Percentiles rank a stretch among this genome's conserved stretches.
Conservation (phyloP, 2,888 invertebrate genomes). For the Periphyllus acericola region DNA sequence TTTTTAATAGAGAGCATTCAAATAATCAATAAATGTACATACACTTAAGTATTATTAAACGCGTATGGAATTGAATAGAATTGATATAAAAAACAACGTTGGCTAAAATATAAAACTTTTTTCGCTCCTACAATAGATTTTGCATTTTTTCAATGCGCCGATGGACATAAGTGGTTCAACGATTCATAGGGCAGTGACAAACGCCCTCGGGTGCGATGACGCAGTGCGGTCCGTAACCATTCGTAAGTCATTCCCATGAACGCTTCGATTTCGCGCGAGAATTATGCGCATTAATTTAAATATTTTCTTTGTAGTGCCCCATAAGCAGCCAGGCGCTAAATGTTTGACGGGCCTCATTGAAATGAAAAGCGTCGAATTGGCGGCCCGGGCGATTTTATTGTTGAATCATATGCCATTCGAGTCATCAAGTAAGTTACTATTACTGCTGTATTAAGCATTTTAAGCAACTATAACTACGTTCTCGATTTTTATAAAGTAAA, state of each 20-base stretch:
- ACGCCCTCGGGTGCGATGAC: background rate
- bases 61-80: background rate
- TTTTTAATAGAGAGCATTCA: background rate
- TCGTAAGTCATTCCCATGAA: background rate
- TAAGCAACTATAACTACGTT: too few species aligned
- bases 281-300: background rate
- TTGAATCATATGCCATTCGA: constrained; percentile 24
- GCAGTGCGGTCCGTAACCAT: constrained; percentile 44
- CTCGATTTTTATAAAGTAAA: too few species aligned
- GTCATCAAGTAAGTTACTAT: constrained; percentile 19
- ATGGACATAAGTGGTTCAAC: constrained; percentile 15
- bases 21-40: background rate
- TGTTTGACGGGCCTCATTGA: constrained; percentile 48
- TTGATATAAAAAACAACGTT: background rate
- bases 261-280: background rate
- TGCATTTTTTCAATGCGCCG: constrained; percentile 52
- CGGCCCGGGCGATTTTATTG: background rate
- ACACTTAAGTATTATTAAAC: background rate
- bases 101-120: background rate
- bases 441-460: too few species aligned
- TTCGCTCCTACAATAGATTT: background rate
- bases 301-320: background rate
- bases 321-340: constrained; percentile 4
- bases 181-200: constrained; percentile 8
- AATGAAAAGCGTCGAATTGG: constrained; percentile 16